Evolutionary conservation across 2,888 invertebrate species (phyloP).

Genomic region (Scaptomyza cyrtandrae): DNA sequence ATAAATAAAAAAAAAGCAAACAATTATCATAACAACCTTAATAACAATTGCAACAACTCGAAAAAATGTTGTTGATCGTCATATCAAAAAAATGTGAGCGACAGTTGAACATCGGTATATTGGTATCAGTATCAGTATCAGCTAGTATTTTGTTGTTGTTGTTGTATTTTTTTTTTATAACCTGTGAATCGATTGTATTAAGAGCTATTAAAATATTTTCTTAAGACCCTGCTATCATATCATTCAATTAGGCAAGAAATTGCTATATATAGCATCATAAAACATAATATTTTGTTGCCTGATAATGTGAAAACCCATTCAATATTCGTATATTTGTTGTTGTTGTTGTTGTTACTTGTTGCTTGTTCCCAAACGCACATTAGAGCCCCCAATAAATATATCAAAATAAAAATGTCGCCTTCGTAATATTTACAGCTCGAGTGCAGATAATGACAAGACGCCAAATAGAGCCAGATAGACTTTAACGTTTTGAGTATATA

Average conservation of each 20-base stretch:
- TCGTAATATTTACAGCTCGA: constrained; percentile 61
- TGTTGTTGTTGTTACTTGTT: constrained; percentile 26
- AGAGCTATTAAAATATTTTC: constrained; percentile 77
- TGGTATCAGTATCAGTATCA: constrained; percentile 54
- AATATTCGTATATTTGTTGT: constrained; percentile 50
- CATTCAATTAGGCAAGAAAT: constrained; percentile 78
- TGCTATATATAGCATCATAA: constrained; percentile 75
- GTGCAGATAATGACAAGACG: constrained; percentile 69
- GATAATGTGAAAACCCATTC: constrained; percentile 64
- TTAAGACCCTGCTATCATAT: constrained; percentile 71
- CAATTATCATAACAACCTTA: not conserved
- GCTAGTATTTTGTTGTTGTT: not conserved
- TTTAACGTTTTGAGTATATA: constrained; percentile 8
- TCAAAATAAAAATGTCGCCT: constrained; percentile 79
- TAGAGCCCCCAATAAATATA: constrained; percentile 69
- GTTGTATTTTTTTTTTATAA: constrained; percentile 50
- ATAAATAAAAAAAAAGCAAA: not conserved
- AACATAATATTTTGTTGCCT: constrained; percentile 64
- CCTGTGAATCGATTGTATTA: constrained; percentile 77
- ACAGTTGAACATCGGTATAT: constrained; percentile 56
- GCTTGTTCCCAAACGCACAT: constrained; percentile 63
- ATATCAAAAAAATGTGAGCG: constrained; percentile 37
- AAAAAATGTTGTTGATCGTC: constrained; percentile 14
- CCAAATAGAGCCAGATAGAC: constrained; percentile 48
- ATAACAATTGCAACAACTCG: constrained; percentile 20